Evolutionary conservation across 2,888 invertebrate species (phyloP), one percentile per base, ranked within the genome.

Genomic region (Pseudococcus jackbeardsleyi): DNA sequence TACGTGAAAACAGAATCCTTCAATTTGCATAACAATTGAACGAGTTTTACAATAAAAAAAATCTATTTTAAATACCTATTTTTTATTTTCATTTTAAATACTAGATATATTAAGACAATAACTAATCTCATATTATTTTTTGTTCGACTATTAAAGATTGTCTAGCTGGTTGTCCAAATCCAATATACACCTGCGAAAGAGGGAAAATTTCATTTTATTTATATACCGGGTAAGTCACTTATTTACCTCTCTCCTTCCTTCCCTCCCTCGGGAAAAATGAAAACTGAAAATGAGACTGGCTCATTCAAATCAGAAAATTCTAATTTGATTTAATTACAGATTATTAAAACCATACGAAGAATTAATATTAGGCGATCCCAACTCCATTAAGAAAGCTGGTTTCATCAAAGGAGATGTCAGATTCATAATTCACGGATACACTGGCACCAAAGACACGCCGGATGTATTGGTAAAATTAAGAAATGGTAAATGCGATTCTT

Each of bases 351-450:
- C 68, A 12, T 68, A 68, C 26, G 68, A 68, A 68, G 68, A 68
- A 68, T 68, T 68, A 68, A n/a, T 68, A 11, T 68, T 68, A 12
- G 26, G 17, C 11, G 68, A 68, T 26, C 68, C 68, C 0, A 26
- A 11, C 11, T 26, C 68, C 11, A 68, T 68, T 17, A 9, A 68
- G 15, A 68, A 26, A 68, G 68, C 68, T 26, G 26, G 68, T 26
- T 68, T 68, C 26, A 22, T 68, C 68, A 11, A 9, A 11, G 68
- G 68, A 12, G n/a, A 26, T 11, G 3, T 68, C 15, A 94, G 94
- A 90, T 92, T 95, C n/a, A 90, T 94, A 0, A 92, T 94, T 79
- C 95, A 95, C 89, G 95, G 95, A 0, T 95, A 94, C 90, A 94
- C 94, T 0, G 94, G 94, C 0, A 89, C 93, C 90, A 93, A 91